Evolutionary conservation across 1,140 invertebrate genomes (phyloP), one percentile per base, ranked within the genome.

Genomic region (Drosophila subpulchrella): DNA sequence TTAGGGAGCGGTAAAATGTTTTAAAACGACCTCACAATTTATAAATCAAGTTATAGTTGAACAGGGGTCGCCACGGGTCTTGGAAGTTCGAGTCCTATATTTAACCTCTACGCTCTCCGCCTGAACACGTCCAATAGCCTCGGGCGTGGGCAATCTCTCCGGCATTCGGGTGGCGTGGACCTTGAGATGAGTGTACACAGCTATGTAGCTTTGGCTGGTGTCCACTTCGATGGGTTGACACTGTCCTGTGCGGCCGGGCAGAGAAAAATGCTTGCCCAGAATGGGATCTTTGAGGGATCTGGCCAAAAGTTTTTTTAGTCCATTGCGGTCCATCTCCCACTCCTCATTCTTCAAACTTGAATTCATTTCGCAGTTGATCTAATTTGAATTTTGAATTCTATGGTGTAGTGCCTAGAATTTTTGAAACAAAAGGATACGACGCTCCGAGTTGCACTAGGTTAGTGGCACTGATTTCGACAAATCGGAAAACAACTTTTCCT

Each of bases 161-260:
- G 94, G 91, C 62, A 92, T 80, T 62, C 91, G 78, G 6, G 94
- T 92, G 13, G 92, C 89, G 70, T 93, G 91, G 53, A 93, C 93
- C 76, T 93, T 93, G 53, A 95, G 90, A 88, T 95, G 94, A 32
- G 92, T 81, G 79, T 94, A 95, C 41, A 95, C 92, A 36, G 94
- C 94, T 77, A 94, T 94, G 93, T 95, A 92, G 27, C 91, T 84
- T 30, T 94, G 80, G 11, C 93, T 92, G 67, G 93, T 94, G 67
- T 95, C 93, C 41, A 95, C 90, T 34, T 84, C 66, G 24, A 93
- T 84, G 7, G 67, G 75, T 46, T 92, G 77, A 50, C 92, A 92
- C 7, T 88, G 58, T 7, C 92, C 93, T 10, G 89, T 84, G 8
- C 92, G 81, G 3, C 82, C 73, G 5, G 93, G 92, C 60, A 93